phyloP scores from a whole-genome alignment of 2,113 vertebrate species.

The Stegostoma tigrinum region DNA sequence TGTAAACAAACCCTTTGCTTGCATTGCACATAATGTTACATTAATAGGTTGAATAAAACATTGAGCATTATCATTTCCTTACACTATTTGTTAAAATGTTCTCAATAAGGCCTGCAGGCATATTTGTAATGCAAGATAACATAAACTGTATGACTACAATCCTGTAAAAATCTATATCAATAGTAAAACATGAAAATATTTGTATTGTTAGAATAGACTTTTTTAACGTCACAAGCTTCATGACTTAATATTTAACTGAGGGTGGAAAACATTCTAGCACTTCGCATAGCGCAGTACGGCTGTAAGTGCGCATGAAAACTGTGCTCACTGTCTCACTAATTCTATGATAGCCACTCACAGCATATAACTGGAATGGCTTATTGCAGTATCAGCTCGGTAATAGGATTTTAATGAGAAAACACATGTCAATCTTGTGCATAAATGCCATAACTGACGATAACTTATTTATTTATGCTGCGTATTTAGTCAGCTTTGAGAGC shows the following conservation, averaged over 20 bases:
- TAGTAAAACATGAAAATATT: not conserved
- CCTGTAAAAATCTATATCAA: not conserved
- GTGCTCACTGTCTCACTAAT: not conserved
- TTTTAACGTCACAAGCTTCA: not conserved
- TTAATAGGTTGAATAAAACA: not conserved
- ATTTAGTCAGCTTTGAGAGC: not conserved
- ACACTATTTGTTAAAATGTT: not conserved
- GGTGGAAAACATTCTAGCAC: not conserved
- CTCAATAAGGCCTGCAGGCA: not conserved
- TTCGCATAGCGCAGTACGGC: not conserved
- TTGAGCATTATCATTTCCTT: not conserved
- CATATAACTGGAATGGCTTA: not conserved
- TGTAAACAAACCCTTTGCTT: not conserved
- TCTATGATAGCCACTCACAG: not conserved
- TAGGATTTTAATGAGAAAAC: conserved; percentile 3
- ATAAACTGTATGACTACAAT: not conserved
- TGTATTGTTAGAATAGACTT: not conserved
- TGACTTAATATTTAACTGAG: not conserved
- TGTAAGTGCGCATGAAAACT: not conserved
- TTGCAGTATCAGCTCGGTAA: not conserved
- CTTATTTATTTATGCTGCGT: not conserved
- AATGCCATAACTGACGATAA: conserved; percentile 4
- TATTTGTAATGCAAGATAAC: not conserved
- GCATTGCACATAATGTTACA: not conserved
- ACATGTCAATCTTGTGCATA: conserved; percentile 18